These are phyloP conservation scores for Drosophila lini DNA, from an alignment of 1,140 invertebrate species.

Conservation along the genomic window DNA sequence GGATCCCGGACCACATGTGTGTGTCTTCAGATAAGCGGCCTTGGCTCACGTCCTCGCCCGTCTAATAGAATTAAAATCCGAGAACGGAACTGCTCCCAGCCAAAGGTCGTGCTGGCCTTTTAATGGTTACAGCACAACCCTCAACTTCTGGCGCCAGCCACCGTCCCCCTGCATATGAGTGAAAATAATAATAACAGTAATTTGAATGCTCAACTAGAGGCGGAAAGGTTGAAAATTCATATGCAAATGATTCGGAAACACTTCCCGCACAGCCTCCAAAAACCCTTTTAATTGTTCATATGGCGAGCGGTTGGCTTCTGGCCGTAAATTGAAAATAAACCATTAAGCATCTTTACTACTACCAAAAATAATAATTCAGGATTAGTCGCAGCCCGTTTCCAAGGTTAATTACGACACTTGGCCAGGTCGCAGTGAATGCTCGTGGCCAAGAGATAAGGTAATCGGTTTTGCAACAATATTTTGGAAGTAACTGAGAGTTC, in stretches of 20 bases:
- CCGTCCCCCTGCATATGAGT: constrained; percentile 62
- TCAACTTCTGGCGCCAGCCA: constrained; percentile 4
- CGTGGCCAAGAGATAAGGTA: constrained; percentile 65
- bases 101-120: constrained; percentile 74
- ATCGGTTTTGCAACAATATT: constrained; percentile 52
- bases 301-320: constrained; percentile 25
- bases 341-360: constrained; percentile 64
- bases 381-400: constrained; percentile 72
- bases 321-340: constrained; percentile 81
- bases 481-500: constrained; percentile 6
- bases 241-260: constrained; percentile 78
- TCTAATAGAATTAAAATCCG: constrained; percentile 79
- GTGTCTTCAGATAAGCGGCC: constrained; percentile 61
- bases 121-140: constrained; percentile 59
- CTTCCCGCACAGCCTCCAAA: constrained; percentile 15
- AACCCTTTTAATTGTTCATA: constrained; percentile 60
- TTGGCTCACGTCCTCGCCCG: constrained; percentile 22
- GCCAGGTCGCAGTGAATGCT: constrained; percentile 70
- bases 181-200: constrained; percentile 82
- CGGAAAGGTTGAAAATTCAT: constrained; percentile 78
- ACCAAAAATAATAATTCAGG: constrained; percentile 76
- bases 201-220: constrained; percentile 75
- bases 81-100: constrained; percentile 66
- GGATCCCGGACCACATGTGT: constrained; percentile 6
- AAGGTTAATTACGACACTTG: constrained; percentile 82